A percentile compares a stretch with the other conserved stretches of the same genome.
These are phyloP conservation scores for Gambelia wislizenii DNA, from an alignment of 2,797 vertebrate genomes.

Conservation along the genomic window DNA sequence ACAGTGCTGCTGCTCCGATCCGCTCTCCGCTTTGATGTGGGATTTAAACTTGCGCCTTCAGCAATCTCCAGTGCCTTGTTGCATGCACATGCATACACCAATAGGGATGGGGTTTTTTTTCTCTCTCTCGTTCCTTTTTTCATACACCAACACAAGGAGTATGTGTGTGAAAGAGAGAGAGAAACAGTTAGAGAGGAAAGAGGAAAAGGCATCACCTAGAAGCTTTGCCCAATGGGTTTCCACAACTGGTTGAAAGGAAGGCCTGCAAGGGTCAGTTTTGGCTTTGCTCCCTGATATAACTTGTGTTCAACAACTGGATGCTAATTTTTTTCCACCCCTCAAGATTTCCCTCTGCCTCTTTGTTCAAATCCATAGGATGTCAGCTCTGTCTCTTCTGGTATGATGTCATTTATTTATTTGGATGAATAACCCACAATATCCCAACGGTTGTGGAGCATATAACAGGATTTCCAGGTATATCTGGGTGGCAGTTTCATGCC, in stretches of 20 bases:
- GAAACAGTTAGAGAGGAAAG: neutral
- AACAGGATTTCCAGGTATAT: neutral
- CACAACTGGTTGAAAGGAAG: neutral
- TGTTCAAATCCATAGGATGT: rapidly evolving
- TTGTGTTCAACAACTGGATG: neutral
- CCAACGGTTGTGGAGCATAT: neutral
- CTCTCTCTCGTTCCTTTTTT: neutral
- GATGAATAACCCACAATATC: neutral
- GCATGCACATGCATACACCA: neutral
- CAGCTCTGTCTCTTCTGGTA: neutral
- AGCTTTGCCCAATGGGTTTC: rapidly evolving
- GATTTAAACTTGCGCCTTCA: constrained; percentile 68
- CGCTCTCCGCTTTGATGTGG: constrained; percentile 77
- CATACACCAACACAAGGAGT: neutral
- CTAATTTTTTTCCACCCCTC: neutral
- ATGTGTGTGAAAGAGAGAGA: neutral
- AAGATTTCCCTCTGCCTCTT: too few relatives aligned
- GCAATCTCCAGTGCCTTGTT: constrained; percentile 55
- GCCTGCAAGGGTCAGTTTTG: too few relatives aligned
- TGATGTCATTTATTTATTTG: neutral
- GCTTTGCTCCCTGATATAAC: neutral
- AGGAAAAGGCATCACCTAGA: neutral
- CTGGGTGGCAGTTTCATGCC: neutral
- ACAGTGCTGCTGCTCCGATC: constrained; percentile 46
- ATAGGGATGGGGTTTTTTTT: neutral